Conservation (phyloP, 2,113 vertebrate genomes). For the Zeus faber region DNA sequence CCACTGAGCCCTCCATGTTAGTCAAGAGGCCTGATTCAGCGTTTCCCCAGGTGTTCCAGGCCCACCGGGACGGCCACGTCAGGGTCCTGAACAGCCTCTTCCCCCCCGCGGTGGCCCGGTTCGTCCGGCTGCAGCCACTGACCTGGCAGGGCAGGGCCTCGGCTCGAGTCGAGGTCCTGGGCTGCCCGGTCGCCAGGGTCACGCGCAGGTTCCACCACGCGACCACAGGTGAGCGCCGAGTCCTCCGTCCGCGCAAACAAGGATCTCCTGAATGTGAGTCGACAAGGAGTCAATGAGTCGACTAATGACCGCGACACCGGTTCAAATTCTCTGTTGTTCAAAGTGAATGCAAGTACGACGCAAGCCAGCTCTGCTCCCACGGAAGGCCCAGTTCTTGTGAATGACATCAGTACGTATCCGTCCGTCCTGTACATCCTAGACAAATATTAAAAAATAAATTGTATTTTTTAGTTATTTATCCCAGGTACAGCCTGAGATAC, state of each 20-base stretch:
- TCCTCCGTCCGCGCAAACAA: neutral
- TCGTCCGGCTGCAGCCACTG: conserved; percentile 73
- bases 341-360: conserved; percentile 16
- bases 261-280: too few relatives aligned
- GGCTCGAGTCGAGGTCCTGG: conserved; percentile 73
- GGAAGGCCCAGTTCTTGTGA: conserved; percentile 51
- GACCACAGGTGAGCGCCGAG: neutral
- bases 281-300: too few relatives aligned
- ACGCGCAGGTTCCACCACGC: conserved; percentile 33
- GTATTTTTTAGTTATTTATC: neutral
- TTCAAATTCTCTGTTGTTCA: too few relatives aligned
- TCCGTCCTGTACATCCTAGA: neutral
- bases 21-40: neutral
- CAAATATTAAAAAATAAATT: neutral
- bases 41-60: conserved; percentile 76
- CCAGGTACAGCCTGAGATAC: too few relatives aligned
- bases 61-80: conserved; percentile 66
- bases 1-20: neutral
- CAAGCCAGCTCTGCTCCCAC: conserved; percentile 31
- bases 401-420: conserved; percentile 56
- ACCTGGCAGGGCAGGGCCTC: conserved; percentile 70
- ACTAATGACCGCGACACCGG: too few relatives aligned
- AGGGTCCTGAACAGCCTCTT: conserved; percentile 78
- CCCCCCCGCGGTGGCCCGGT: conserved; percentile 75
- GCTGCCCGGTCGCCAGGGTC: conserved; percentile 67